These are phyloP conservation scores for Mesocricetus auratus DNA, from an alignment of 2,113 vertebrate genomes.

Conservation along the genomic window DNA sequence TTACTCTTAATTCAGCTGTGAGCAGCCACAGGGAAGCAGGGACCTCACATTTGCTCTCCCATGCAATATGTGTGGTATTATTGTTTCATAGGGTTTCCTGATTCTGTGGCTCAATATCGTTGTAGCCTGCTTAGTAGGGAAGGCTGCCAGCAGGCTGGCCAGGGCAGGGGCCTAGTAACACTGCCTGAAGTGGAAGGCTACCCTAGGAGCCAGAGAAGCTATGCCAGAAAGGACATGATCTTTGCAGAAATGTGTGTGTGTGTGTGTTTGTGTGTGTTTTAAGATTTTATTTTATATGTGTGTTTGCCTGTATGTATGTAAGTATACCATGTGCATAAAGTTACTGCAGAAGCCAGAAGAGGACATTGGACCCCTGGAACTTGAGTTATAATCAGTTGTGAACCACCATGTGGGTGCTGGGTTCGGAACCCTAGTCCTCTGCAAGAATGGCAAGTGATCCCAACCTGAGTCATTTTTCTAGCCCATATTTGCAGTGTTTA, in stretches of 20 bases:
- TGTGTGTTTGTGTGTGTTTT: not conserved
- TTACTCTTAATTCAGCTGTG: not conserved
- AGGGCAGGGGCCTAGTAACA: not conserved
- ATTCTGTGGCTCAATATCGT: not conserved
- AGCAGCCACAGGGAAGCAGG: not conserved
- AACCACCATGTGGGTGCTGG: not conserved
- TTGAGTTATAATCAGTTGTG: not conserved
- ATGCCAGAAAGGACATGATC: not conserved
- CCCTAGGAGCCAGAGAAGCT: not conserved
- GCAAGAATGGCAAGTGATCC: not conserved
- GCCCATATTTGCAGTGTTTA: not conserved
- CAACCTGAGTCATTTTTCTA: not conserved
- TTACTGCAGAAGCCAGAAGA: not conserved
- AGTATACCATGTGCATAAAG: not conserved
- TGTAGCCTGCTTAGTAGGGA: not conserved
- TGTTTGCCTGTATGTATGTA: not conserved
- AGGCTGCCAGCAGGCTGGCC: not conserved
- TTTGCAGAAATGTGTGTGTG: not conserved
- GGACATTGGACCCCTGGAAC: not conserved
- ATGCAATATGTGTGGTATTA: not conserved
- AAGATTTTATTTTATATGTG: not conserved
- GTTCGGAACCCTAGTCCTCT: not conserved
- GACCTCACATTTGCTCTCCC: not conserved
- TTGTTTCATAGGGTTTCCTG: not conserved
- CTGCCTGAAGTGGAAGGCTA: not conserved